These are phyloP conservation scores for Callipepla californica DNA, from an alignment of 2,113 vertebrate genomes.

Conservation along the genomic window DNA sequence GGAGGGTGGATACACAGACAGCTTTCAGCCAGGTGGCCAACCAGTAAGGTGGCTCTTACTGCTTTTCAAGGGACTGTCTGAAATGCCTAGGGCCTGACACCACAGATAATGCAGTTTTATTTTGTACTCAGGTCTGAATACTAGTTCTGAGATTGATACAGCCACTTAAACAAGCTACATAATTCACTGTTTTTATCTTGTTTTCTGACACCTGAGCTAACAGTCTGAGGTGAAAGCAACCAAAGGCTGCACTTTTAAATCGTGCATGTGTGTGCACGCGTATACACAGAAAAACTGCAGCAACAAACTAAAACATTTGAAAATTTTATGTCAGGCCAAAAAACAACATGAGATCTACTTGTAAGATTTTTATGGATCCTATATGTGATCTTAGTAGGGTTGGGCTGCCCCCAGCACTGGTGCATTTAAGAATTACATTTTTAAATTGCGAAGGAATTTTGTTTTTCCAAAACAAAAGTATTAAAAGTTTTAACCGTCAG, in stretches of 20 bases:
- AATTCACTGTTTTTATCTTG: too few species aligned
- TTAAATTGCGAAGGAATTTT: background rate
- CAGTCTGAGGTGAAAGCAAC: background rate
- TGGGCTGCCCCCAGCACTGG: background rate
- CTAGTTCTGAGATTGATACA: background rate
- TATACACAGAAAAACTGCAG: background rate
- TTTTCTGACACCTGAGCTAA: too few species aligned
- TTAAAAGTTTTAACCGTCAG: background rate
- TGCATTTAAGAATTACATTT: background rate
- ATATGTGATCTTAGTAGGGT: background rate
- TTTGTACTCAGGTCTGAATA: background rate
- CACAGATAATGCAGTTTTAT: background rate
- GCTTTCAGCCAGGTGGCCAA: background rate
- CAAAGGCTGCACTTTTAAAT: background rate
- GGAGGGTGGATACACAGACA: accelerated
- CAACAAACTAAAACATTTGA: background rate
- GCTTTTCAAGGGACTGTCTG: background rate
- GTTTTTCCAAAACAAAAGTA: background rate
- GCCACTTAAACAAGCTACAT: too few species aligned
- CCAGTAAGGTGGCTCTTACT: background rate
- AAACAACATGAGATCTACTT: background rate
- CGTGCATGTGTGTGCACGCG: background rate
- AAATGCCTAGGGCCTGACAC: background rate
- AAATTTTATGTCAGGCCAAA: background rate
- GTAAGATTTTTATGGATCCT: background rate